These are phyloP conservation scores for Parus major DNA, from an alignment of 2,113 vertebrate species.

Conservation along the genomic window DNA sequence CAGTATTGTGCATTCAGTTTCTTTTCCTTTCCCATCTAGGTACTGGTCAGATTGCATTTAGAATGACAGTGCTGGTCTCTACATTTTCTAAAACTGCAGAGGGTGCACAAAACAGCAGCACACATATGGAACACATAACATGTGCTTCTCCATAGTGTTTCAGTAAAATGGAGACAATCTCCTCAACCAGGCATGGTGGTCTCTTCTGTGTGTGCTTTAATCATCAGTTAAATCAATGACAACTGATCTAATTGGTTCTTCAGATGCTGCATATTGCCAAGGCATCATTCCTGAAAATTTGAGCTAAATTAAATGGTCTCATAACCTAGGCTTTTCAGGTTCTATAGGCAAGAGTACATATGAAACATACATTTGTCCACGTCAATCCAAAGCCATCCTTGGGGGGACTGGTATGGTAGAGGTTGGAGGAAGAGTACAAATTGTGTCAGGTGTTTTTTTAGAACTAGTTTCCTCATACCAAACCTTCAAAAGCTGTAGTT, in stretches of 20 bases:
- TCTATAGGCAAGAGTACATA: not conserved
- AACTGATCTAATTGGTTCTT: not conserved
- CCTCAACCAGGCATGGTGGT: not conserved
- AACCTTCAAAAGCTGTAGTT: not conserved
- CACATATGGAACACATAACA: not conserved
- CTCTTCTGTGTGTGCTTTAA: not conserved
- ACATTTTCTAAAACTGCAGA: not conserved
- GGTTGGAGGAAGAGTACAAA: not conserved
- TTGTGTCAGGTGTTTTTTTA: not conserved
- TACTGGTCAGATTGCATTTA: not conserved
- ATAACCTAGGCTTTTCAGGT: not conserved
- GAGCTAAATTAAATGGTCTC: not conserved
- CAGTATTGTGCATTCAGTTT: not conserved
- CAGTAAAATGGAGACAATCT: not conserved
- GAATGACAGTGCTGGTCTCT: not conserved
- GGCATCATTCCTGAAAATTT: not conserved
- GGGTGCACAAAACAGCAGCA: not conserved
- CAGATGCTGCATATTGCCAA: not conserved
- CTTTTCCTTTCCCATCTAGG: not conserved
- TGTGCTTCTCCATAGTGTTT: not conserved
- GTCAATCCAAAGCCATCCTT: not conserved
- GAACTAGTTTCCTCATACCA: not conserved
- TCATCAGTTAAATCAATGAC: not conserved
- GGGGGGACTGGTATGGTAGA: not conserved
- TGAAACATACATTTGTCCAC: not conserved